Conservation (phyloP, 2,113 vertebrate species). For the Ascaphus truei region DNA sequence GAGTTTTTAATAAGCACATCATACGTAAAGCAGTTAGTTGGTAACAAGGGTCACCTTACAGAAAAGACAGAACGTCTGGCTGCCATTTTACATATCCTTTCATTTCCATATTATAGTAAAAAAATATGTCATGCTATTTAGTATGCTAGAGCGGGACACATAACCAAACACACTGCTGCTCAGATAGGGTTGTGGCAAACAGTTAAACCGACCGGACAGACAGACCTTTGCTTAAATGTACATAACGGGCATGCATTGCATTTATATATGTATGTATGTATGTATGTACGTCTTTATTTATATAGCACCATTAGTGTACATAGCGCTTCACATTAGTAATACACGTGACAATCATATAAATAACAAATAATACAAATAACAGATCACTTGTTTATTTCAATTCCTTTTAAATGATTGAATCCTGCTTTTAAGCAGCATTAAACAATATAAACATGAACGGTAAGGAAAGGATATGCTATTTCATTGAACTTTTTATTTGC, state of each 20-base stretch:
- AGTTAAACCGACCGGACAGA: neutral
- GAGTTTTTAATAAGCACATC: constrained; percentile 85
- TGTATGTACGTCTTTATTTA: no score
- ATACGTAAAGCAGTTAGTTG: constrained; percentile 82
- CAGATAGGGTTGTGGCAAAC: neutral
- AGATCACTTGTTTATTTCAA: no score
- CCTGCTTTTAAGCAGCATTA: neutral
- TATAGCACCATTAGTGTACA: no score
- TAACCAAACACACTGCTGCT: constrained; percentile 46
- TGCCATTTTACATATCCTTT: constrained; percentile 73
- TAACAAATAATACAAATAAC: no score
- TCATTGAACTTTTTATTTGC: neutral
- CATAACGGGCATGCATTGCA: neutral
- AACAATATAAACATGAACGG: neutral
- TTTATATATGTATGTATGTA: no score
- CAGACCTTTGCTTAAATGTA: neutral
- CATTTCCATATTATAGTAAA: constrained; percentile 77
- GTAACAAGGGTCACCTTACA: constrained; percentile 81
- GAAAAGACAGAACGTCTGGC: constrained; percentile 72
- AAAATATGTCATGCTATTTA: constrained; percentile 64
- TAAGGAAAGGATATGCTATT: neutral
- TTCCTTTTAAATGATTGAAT: no score
- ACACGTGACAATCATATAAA: no score
- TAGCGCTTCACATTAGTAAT: no score
- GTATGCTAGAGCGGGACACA: constrained; percentile 51